Evolutionary conservation across 2,113 vertebrate genomes (phyloP).

Genomic region (Anas platyrhynchos): DNA sequence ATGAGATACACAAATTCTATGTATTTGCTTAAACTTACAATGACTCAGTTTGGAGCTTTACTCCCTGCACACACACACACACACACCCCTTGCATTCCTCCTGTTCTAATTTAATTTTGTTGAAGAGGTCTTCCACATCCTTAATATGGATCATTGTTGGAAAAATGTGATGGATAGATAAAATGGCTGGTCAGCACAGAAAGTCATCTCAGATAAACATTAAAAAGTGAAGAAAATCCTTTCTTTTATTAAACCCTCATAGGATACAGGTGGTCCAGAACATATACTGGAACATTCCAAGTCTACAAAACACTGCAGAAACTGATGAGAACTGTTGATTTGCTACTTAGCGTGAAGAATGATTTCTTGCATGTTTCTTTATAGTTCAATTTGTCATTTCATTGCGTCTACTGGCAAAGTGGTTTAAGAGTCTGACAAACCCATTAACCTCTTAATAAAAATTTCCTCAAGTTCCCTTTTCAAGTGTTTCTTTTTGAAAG

Average conservation of each 20-base stretch:
- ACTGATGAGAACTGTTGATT: not conserved
- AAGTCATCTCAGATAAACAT: not conserved
- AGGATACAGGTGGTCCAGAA: not conserved
- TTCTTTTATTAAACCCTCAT: not conserved
- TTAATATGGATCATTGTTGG: not conserved
- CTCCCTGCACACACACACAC: too few relatives aligned
- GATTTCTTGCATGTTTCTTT: not conserved
- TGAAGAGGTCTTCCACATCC: not conserved
- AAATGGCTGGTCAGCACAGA: not conserved
- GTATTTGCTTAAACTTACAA: not conserved
- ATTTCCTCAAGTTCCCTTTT: not conserved
- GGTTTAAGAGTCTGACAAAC: conserved; percentile 20
- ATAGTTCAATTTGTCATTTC: conserved; percentile 3
- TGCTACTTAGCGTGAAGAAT: not conserved
- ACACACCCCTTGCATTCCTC: not conserved
- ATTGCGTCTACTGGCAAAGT: not conserved
- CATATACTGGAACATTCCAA: not conserved
- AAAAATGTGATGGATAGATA: not conserved
- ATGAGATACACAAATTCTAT: not conserved
- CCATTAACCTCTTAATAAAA: conserved; percentile 23
- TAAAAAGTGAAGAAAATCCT: not conserved
- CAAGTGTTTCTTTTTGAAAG: not conserved
- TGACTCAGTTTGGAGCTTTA: not conserved
- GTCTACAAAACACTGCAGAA: not conserved
- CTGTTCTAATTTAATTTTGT: not conserved